A percentile compares a stretch with the other conserved stretches of the same genome.
Conservation (phyloP, 2,797 vertebrate species). For the Chelon labrosus region DNA sequence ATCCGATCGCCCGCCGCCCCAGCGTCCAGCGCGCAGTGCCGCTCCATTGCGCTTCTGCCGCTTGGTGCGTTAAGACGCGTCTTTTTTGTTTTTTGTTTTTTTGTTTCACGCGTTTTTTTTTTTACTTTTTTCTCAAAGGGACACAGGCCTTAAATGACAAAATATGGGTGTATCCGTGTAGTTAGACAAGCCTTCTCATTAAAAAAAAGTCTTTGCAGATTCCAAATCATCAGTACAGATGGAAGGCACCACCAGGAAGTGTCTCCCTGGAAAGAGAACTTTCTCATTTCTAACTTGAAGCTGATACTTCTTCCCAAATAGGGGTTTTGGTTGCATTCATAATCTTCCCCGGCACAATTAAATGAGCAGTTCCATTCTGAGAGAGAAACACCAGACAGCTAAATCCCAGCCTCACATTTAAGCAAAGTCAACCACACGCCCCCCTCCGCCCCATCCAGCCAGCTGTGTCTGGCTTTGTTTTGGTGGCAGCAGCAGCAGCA, state of each 20-base stretch:
- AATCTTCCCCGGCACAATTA: conserved; percentile 21
- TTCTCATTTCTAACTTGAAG: neutral
- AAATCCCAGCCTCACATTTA: conserved; percentile 72
- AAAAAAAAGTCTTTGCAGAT: neutral
- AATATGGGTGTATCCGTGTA: conserved; percentile 1
- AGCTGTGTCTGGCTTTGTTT: conserved; percentile 79
- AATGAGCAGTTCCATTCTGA: conserved; percentile 45
- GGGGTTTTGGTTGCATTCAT: conserved; percentile 25
- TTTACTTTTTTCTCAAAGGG: conserved; percentile 17
- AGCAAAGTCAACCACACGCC: conserved; percentile 53
- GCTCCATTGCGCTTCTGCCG: conserved; percentile 85
- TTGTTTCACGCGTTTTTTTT: conserved; percentile 10
- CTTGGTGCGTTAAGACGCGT: conserved; percentile 70
- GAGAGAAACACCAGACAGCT: conserved; percentile 48
- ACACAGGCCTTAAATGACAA: conserved; percentile 15
- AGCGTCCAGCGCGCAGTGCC: conserved; percentile 82
- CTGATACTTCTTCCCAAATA: conserved; percentile 1
- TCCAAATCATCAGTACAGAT: neutral
- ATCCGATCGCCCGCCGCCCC: conserved; percentile 87
- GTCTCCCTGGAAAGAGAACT: neutral
- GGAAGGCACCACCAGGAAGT: neutral
- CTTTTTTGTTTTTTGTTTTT: conserved; percentile 45
- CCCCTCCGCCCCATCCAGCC: conserved; percentile 70
- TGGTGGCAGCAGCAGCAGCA: conserved; percentile 64
- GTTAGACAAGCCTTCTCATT: neutral